phyloP scores from a whole-genome alignment of 2,888 invertebrate species.

The Serripes groenlandicus region DNA sequence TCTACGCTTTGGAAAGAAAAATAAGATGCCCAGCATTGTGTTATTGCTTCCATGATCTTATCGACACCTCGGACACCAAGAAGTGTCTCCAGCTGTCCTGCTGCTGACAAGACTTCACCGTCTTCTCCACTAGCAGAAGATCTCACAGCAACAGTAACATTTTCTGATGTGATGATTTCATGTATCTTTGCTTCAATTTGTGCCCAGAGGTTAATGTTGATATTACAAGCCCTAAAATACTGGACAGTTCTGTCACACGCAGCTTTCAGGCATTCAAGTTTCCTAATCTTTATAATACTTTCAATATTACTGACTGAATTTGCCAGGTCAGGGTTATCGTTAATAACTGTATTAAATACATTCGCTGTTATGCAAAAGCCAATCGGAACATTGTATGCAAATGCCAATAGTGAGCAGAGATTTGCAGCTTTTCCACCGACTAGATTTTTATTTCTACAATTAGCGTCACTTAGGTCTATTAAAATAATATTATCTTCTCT shows the following conservation, averaged over 20 bases:
- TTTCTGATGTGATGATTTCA: background rate
- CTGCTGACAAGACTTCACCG: slow-evolving; percentile 92
- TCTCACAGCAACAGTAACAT: slow-evolving; percentile 4
- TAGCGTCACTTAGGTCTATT: background rate
- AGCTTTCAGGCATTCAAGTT: background rate
- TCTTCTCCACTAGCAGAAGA: slow-evolving; percentile 89
- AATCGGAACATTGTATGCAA: background rate
- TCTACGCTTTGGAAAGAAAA: slow-evolving; percentile 92
- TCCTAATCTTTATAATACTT: background rate
- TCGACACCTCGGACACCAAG: slow-evolving; percentile 89
- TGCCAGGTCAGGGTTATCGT: background rate
- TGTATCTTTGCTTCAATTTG: background rate
- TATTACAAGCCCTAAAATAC: background rate
- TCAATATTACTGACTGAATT: background rate
- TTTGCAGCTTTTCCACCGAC: slow-evolving; percentile 9
- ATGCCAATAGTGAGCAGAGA: background rate
- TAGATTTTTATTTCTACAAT: background rate
- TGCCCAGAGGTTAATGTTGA: background rate
- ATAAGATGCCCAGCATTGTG: slow-evolving; percentile 94
- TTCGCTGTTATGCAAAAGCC: background rate
- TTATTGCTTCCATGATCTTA: slow-evolving; percentile 87
- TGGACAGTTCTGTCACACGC: background rate
- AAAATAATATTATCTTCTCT: background rate
- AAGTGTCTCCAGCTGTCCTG: slow-evolving; percentile 94
- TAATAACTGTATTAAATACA: background rate